Conservation (phyloP, 2,113 vertebrate genomes). For the human (Homo sapiens) region DNA sequence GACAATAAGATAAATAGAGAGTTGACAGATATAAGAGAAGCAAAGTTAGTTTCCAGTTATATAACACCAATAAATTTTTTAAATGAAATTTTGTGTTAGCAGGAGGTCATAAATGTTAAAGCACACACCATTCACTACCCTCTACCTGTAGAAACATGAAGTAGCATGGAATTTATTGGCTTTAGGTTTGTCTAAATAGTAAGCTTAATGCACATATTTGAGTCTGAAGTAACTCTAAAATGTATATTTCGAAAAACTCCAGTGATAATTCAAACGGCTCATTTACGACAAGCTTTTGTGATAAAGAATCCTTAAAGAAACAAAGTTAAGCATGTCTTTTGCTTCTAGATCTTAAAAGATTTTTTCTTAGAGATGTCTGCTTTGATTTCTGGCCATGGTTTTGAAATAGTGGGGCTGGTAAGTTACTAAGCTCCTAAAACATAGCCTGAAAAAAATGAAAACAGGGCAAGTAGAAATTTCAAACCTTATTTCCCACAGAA, state of each 20-base stretch:
- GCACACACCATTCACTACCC: not conserved
- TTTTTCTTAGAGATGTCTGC: constrained; percentile 24
- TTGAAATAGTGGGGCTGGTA: constrained; percentile 41
- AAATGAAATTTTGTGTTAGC: constrained; percentile 39
- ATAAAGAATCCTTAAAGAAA: not conserved
- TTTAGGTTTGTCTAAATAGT: not conserved
- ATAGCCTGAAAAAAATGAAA: not conserved
- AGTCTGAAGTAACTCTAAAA: not conserved
- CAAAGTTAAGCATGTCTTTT: not conserved
- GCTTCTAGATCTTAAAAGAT: not conserved
- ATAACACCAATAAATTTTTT: constrained; percentile 13
- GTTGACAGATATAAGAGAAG: constrained; percentile 7
- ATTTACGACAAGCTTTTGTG: not conserved
- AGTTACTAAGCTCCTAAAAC: not conserved
- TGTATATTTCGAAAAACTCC: not conserved
- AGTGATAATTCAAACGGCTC: not conserved
- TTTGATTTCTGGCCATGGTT: constrained; percentile 50
- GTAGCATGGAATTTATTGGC: not conserved
- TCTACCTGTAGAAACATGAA: not conserved
- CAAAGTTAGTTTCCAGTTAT: not conserved
- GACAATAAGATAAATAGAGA: constrained; percentile 48
- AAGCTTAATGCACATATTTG: not conserved
- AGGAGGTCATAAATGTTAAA: constrained; percentile 4
- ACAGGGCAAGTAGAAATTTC: not conserved
- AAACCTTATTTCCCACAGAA: constrained; percentile 1